Base-by-base conservation (phyloP, 2,888 invertebrate species). In the Muscina levida region DNA sequence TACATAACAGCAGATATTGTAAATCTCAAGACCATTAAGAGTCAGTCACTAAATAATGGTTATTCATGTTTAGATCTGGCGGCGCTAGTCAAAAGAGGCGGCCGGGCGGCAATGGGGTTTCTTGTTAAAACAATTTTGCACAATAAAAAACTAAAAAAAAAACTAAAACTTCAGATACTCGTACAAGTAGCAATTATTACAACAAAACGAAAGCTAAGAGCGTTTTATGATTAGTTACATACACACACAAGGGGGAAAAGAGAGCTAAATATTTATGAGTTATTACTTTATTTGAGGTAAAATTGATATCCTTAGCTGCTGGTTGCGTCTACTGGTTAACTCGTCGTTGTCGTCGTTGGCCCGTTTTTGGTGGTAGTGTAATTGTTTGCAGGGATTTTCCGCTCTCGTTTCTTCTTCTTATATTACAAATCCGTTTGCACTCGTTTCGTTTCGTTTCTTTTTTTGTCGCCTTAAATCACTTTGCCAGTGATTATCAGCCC, bases 21-120 rank as follows among this genome's bases (percentile, higher is more conserved):
- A 62, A 62, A 62, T 62, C 62, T 42, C 62, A 59, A 59, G 31
- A 31, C 39, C 39, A 59, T 59, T 19, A 57, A 57, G 17, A n/a
- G 8, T 3, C 31, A 31, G 31, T 51, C 51, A 31, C 22, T 19
- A 42, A 39, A n/a, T 62, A 62, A 62, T 62, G 62, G 42, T 17
- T 42, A 62, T 42, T 42, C 42, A 62, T 62, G 62, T 62, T 62
- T 13, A 22, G 10, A 13, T 53, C 22, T 11, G 22, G 5, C 46
- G 48, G 19, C 3, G 2, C 15, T 15, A 46, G 46, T 1, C 13
- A 48, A 19, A 48, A 5, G 17, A 19, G 15, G 57, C 2, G 11
- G 26, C 26, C 2, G 15, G 15, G n/a, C 15, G 48, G 19, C n/a
- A 2, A 57, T 11, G 31, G n/a, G n/a, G n/a, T n/a, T n/a, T n/a